phyloP scores from a whole-genome alignment of 2,888 invertebrate genomes.

The Watsonalla cultraria region DNA sequence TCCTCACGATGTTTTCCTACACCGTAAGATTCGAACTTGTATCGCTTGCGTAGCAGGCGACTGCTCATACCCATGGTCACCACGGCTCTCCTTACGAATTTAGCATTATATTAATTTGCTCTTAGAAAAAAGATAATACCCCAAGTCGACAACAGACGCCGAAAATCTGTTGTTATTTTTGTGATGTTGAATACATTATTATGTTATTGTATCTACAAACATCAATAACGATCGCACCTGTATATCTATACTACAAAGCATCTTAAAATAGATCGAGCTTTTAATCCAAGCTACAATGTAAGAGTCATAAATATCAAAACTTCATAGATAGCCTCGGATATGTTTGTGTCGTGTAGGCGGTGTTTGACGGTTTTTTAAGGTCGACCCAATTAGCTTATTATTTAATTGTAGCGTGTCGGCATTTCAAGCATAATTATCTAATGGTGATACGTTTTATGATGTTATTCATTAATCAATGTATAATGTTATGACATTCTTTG shows the following conservation, averaged over 20 bases:
- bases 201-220: not conserved
- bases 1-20: no score
- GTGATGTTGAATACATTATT: not conserved
- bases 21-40: no score
- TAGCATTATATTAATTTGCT: no score
- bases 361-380: conserved; percentile 13
- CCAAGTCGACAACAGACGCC: no score
- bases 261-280: not conserved
- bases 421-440: conserved; percentile 6
- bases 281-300: not conserved
- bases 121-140: no score
- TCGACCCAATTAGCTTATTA: conserved; percentile 21
- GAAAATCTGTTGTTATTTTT: no score
- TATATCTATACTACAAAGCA: not conserved
- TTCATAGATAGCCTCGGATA: conserved; percentile 1
- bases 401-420: conserved; percentile 13
- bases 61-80: no score
- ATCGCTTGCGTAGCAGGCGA: no score
- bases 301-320: not conserved
- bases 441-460: not conserved
- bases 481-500: not conserved
- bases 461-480: not conserved
- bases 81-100: no score
- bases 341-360: not conserved
- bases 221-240: not conserved